A percentile compares a stretch with the other conserved stretches of the same genome.
These are phyloP conservation scores for Hydrocynus forskahlii DNA, from an alignment of 2,797 vertebrate genomes.

Conservation along the genomic window DNA sequence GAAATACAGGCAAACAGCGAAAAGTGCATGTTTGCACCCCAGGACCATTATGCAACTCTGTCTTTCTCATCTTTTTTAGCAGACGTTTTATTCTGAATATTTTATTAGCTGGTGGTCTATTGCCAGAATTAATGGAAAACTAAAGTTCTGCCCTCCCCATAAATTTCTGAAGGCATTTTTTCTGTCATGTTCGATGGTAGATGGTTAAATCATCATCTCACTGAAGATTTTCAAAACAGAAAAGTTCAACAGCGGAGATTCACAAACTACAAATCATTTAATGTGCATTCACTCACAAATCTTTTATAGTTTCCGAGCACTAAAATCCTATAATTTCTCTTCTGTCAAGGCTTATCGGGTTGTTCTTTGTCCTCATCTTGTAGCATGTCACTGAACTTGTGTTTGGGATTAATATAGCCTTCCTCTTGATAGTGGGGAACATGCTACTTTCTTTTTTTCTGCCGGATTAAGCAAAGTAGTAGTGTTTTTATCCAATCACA, in stretches of 20 bases:
- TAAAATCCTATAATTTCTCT: background rate
- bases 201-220: background rate
- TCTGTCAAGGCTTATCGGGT: background rate
- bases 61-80: constrained; percentile 21
- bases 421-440: background rate
- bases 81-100: constrained; percentile 50
- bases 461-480: background rate
- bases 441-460: background rate
- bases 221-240: background rate
- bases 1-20: background rate
- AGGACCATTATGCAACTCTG: constrained; percentile 49
- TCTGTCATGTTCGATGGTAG: background rate
- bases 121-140: constrained; percentile 51
- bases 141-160: constrained; percentile 27
- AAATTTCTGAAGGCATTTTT: constrained; percentile 16
- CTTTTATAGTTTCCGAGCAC: too few species aligned
- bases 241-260: background rate
- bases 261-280: background rate
- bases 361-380: background rate
- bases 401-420: background rate
- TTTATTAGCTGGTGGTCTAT: constrained; percentile 52
- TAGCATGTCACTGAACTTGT: background rate
- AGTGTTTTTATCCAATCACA: background rate
- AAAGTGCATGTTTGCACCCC: constrained; percentile 29
- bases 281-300: background rate